A percentile compares a stretch with the other conserved stretches of the same genome.
Conservation (phyloP, 2,113 vertebrate species). For the Euleptes europaea region DNA sequence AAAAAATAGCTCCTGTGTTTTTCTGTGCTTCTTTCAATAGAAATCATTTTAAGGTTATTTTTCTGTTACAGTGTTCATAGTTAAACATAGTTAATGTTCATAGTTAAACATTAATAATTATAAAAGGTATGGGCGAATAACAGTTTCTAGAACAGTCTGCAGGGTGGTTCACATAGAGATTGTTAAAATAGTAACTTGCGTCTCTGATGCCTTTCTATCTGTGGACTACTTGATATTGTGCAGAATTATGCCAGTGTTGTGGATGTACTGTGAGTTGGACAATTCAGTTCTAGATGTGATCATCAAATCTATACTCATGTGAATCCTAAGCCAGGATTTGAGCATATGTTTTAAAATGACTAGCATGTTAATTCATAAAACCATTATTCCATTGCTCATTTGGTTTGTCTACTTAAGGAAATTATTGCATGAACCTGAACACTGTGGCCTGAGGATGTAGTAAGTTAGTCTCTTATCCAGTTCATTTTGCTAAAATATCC, state of each 20-base stretch:
- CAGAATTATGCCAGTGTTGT: neutral
- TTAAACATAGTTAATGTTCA: slow-evolving; percentile 7
- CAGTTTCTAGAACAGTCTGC: neutral
- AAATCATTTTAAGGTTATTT: neutral
- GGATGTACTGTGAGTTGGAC: neutral
- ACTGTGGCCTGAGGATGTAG: slow-evolving; percentile 19
- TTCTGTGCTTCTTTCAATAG: slow-evolving; percentile 3
- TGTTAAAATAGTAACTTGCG: neutral
- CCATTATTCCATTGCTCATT: slow-evolving; percentile 22
- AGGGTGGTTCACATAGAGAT: neutral
- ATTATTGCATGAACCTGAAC: slow-evolving; percentile 22
- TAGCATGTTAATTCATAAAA: slow-evolving; percentile 33
- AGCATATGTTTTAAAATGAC: slow-evolving; percentile 35
- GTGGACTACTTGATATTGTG: slow-evolving; percentile 8
- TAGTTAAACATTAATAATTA: slow-evolving; percentile 4
- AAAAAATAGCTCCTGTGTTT: slow-evolving; percentile 32
- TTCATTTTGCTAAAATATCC: slow-evolving; percentile 42
- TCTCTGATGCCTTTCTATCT: slow-evolving; percentile 8
- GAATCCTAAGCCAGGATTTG: slow-evolving; percentile 36
- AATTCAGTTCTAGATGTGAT: slow-evolving; percentile 36
- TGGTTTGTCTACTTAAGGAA: slow-evolving; percentile 21
- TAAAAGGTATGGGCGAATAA: slow-evolving; percentile 16
- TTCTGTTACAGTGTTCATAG: neutral
- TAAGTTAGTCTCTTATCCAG: slow-evolving; percentile 27
- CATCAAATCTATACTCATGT: slow-evolving; percentile 17